Evolutionary conservation across 2,113 vertebrate species (phyloP).

Genomic region (Odontesthes bonariensis): DNA sequence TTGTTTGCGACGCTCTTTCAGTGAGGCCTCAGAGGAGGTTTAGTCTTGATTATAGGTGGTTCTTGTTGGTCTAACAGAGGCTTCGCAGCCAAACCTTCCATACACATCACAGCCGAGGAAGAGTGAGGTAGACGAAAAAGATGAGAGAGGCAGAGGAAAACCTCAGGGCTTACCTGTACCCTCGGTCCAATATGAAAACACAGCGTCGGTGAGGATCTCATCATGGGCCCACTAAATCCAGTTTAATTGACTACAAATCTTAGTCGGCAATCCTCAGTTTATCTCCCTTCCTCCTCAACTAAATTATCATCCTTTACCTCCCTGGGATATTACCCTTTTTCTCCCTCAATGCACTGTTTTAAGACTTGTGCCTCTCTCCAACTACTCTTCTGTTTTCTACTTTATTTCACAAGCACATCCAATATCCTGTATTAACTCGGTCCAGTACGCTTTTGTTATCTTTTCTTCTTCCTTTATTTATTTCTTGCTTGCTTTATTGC

Average conservation of each 20-base stretch:
- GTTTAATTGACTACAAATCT: slow-evolving; percentile 85
- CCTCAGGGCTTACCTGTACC: slow-evolving; percentile 77
- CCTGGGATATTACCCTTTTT: neutral
- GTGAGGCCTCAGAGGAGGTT: slow-evolving; percentile 25
- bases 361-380: neutral
- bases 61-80: slow-evolving; percentile 19
- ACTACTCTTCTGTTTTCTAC: neutral
- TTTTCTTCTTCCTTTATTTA: too few relatives aligned
- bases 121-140: slow-evolving; percentile 10
- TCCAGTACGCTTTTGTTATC: neutral
- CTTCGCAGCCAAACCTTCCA: slow-evolving; percentile 12
- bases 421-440: neutral
- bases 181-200: slow-evolving; percentile 78
- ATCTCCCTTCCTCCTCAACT: slow-evolving; percentile 4
- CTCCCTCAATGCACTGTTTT: neutral
- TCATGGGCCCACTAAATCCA: slow-evolving; percentile 77
- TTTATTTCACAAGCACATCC: neutral
- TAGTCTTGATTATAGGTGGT: slow-evolving; percentile 52
- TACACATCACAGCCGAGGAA: slow-evolving; percentile 1
- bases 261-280: slow-evolving; percentile 56
- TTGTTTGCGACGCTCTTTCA: slow-evolving; percentile 23
- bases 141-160: neutral
- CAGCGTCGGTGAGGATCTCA: slow-evolving; percentile 61
- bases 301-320: slow-evolving; percentile 2
- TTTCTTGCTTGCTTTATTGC: neutral